Evolutionary conservation across 2,888 invertebrate genomes (phyloP).

Genomic region (Celastrina argiolus): DNA sequence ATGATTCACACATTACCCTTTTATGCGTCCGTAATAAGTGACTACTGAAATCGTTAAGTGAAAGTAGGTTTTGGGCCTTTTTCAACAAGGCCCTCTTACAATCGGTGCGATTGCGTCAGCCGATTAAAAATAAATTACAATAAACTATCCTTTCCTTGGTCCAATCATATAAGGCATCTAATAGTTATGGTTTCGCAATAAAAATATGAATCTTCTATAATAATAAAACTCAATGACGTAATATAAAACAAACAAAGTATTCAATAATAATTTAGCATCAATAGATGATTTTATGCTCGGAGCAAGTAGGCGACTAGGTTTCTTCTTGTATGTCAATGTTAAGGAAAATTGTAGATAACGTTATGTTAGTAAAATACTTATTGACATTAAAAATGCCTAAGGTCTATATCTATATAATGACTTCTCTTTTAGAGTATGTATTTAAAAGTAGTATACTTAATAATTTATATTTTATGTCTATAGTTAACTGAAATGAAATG

Average conservation of each 20-base stretch:
- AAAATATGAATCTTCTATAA: background rate
- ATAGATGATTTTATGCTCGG: background rate
- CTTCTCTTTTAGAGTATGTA: no score
- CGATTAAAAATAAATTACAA: background rate
- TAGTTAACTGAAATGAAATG: no score
- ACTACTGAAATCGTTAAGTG: conserved; percentile 21
- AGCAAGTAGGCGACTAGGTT: background rate
- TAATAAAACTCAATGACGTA: background rate
- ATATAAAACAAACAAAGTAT: background rate
- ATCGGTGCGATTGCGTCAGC: background rate
- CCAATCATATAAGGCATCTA: background rate
- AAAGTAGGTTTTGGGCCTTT: conserved; percentile 10
- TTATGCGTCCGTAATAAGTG: background rate
- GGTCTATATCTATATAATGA: no score
- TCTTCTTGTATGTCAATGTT: background rate
- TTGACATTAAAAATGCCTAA: no score
- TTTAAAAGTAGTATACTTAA: no score
- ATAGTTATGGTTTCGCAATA: background rate
- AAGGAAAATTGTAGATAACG: no score
- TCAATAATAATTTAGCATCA: background rate
- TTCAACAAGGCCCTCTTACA: background rate
- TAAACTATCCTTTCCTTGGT: background rate
- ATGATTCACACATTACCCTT: background rate
- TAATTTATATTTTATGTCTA: no score
- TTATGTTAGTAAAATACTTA: no score